Conservation (phyloP, 2,797 vertebrate genomes). For the Darevskia nairensis region DNA sequence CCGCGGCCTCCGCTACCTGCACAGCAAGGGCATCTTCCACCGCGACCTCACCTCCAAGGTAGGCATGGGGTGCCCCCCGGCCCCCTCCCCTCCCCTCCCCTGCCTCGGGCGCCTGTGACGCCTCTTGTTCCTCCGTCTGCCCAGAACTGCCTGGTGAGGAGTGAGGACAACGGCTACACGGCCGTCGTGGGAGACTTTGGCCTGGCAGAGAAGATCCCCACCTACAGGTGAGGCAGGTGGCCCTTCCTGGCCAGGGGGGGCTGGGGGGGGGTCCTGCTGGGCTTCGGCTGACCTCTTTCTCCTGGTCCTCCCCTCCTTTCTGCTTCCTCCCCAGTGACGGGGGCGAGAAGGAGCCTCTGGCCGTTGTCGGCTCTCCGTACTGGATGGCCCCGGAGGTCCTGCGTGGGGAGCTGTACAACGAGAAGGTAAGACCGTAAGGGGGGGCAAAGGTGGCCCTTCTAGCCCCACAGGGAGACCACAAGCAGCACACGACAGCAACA, state of each 20-base stretch:
- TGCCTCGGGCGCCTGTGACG: accelerated
- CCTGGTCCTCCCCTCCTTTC: neutral
- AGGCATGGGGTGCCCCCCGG: accelerated
- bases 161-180: conserved; percentile 84
- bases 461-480: too few relatives aligned
- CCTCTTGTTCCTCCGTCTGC: neutral
- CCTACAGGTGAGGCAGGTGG: conserved; percentile 84
- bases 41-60: conserved; percentile 98
- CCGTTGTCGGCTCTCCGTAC: conserved; percentile 94
- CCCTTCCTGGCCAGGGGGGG: neutral
- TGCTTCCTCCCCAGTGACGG: conserved; percentile 78
- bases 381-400: conserved; percentile 98
- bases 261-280: neutral
- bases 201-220: conserved; percentile 95
- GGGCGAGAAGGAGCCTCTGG: conserved; percentile 84
- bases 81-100: accelerated
- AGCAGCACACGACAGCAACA: too few relatives aligned
- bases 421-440: conserved; percentile 84
- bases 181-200: conserved; percentile 96
- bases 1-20: conserved; percentile 89
- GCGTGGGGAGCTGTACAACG: conserved; percentile 90
- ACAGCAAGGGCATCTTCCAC: conserved; percentile 96
- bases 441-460: accelerated
- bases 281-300: neutral
- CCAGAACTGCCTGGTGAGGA: conserved; percentile 94